Base-by-base conservation (phyloP, 2,797 vertebrate genomes). In the Mus spretus region DNA sequence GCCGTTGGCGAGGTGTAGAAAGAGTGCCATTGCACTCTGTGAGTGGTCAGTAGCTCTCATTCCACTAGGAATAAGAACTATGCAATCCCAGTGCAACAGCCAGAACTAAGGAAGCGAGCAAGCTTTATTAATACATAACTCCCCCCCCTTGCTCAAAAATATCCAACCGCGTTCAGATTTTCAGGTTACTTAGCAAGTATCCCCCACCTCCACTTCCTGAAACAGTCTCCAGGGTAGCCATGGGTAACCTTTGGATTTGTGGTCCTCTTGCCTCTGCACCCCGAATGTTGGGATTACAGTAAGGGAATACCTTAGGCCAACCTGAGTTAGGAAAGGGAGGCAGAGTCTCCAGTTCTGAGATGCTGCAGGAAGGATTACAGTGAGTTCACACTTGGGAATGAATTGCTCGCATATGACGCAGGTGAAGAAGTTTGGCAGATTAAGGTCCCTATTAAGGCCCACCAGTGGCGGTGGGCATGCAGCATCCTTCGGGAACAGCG, bases 231-330 rank as follows among this genome's bases (percentile, higher is more conserved):
- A 55, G 47, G 63, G 63, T 15, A 19, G 84, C 34, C 13, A 17
- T 4, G 6, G 65, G 22, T 53, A 34, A 67, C 4, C 31, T 85
- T n/a, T 67, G 28, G 50, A 53, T 65, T 70, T 70, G 61, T 70
- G 63, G 34, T 37, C 47, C 47, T 67, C 61, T 65, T 70, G 31
- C 20, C 19, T 53, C 13, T 24, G 34, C 63, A 3, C n/a, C 11
- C 34, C 17, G 26, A 24, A 14, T 2, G 44, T 70, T 37, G 65
- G 84, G 44, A 6, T 53, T 37, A 17, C 9, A 0, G 4, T 0
- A 0, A 3, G 26, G 37, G 61, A 24, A 14, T 50, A 44, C 4
- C 5, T 22, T 70, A 14, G 13, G 37, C 0, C 22, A 20, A 2
- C 47, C 1, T 2, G 24, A 40, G 12, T 72, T 53, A 53, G 0